Base-by-base conservation (phyloP, 2,113 vertebrate genomes). In the Gymnorhina tibicen region DNA sequence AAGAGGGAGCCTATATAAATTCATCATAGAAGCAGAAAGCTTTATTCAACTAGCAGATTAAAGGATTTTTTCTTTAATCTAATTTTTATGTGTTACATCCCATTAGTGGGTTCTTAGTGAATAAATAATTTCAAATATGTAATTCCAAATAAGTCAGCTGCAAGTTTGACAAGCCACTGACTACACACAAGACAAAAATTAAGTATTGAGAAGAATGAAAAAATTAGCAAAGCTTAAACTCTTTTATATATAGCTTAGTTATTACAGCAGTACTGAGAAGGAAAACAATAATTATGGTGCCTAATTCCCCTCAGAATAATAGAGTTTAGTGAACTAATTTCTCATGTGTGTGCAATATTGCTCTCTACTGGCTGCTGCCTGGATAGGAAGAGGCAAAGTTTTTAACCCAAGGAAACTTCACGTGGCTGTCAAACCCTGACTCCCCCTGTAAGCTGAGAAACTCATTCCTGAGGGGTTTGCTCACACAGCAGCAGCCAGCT, bases 331-430 rank as follows among this genome's bases (percentile, higher is more conserved):
- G 81, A 94, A 69, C 16, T 76, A 26, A 89, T 69, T 96, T 76
- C 66, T 79, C 74, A 53, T 75, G 10, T 60, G 74, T 64, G 74
- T 69, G 55, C 87, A 94, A 87, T 96, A 79, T 91, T 95, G 94
- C 94, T 96, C 91, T 94, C 94, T 93, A 76, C 89, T 83, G 93
- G 93, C 60, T 91, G 64, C 79, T 74, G 39, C 35, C 68, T 64
- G 32, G 53, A 81, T 77, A 87, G 28, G 46, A 92, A 64, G 50
- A 82, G 37, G 59, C 35, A 59, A 56, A 60, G 35, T 32, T 56
- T 56, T 62, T 37, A 76, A 49, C 17, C 35, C n/a, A 76, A 79
- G 66, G 68, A 76, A 22, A n/a, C 14, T 68, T 63, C 11, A 9
- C 4, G 35, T 44, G 44, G 21, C 24, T 66, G 2, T 82, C 28